Evolutionary conservation across 2,797 vertebrate species (phyloP).

Genomic region (Bradypus variegatus): DNA sequence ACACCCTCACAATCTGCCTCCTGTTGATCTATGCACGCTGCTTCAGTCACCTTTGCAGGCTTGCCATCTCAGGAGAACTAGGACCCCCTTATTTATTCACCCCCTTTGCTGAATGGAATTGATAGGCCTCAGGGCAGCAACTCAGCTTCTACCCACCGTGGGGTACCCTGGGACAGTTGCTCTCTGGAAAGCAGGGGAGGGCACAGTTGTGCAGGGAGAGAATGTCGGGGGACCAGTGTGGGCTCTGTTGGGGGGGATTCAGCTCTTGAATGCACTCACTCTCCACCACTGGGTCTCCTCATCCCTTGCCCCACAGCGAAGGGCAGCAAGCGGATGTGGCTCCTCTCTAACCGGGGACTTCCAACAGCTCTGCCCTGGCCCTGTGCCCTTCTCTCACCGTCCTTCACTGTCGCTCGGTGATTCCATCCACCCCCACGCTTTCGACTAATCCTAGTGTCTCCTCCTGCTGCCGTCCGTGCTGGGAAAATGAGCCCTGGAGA

Average conservation of each 20-base stretch:
- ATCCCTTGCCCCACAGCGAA: background rate
- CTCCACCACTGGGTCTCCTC: background rate
- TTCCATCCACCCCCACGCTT: background rate
- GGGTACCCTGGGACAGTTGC: no score
- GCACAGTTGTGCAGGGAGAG: background rate
- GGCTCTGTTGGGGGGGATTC: background rate
- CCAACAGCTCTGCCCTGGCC: background rate
- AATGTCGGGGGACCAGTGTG: background rate
- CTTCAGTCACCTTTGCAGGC: background rate
- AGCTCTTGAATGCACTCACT: background rate
- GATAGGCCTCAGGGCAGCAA: background rate
- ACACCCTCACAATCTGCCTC: background rate
- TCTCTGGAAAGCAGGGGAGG: background rate
- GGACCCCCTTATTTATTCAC: background rate
- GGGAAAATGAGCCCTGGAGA: constrained; percentile 3
- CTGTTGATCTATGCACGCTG: background rate
- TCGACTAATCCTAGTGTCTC: background rate
- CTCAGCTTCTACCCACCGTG: background rate
- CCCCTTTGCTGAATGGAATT: background rate
- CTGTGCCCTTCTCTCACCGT: background rate
- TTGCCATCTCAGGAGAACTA: background rate
- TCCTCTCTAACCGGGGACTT: background rate
- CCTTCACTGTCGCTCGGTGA: background rate
- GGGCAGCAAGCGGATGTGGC: background rate
- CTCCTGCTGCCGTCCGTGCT: background rate